A percentile compares a stretch with the other conserved stretches of the same genome.
These are phyloP conservation scores for Coturnix japonica DNA, from an alignment of 2,113 vertebrate species.

Conservation along the genomic window DNA sequence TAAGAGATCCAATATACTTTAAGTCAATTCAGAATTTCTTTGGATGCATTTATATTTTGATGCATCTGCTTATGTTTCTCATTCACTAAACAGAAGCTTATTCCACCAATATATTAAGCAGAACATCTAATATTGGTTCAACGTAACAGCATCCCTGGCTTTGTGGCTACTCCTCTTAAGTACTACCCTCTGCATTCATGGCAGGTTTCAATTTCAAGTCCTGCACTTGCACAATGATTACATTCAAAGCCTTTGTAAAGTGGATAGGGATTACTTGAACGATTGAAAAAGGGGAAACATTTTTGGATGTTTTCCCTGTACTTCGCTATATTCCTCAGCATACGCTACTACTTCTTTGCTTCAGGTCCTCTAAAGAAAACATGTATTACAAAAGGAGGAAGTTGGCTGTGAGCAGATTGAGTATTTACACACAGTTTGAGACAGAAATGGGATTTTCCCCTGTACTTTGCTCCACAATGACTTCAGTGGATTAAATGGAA, in stretches of 20 bases:
- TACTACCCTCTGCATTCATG: background rate
- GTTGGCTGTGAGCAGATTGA: background rate
- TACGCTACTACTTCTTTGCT: background rate
- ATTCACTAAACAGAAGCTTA: constrained; percentile 48
- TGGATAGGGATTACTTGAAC: background rate
- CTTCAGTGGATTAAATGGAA: background rate
- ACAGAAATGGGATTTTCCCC: background rate
- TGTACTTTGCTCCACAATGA: background rate
- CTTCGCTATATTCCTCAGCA: background rate
- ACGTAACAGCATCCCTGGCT: background rate
- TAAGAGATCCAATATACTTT: constrained; percentile 53
- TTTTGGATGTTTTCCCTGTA: background rate
- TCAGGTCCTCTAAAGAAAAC: background rate
- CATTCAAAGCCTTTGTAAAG: background rate
- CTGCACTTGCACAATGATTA: background rate
- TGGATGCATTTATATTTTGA: constrained; percentile 61
- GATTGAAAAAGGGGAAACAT: background rate
- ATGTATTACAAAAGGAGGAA: background rate
- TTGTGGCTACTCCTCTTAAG: background rate
- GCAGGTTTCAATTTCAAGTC: background rate
- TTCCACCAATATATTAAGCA: constrained; percentile 11
- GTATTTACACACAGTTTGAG: background rate
- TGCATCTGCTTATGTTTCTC: constrained; percentile 22
- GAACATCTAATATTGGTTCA: constrained; percentile 17
- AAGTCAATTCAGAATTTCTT: constrained; percentile 47